Base-by-base conservation (phyloP, 2,888 invertebrate species). In the Geotrupes spiniger region DNA sequence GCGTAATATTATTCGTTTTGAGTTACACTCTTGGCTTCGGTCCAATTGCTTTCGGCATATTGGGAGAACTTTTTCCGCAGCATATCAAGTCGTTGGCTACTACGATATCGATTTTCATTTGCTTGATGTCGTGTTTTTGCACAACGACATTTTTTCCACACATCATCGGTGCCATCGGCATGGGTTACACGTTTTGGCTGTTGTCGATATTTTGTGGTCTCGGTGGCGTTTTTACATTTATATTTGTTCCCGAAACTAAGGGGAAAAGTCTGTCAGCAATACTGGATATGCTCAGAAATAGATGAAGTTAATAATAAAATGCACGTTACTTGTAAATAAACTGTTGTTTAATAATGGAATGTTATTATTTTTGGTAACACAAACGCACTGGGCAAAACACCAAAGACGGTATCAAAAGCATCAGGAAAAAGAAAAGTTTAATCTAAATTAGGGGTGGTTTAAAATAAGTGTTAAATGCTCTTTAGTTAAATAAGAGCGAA, bases 1-100 rank as follows among this genome's bases (percentile, higher is more conserved):
- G 87, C 0, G 71, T 89, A 31, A 78, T 89, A 1, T 59, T 84
- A 11, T 90, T 84, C 73, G 86, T 88, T 52, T 73, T 83, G 41
- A 80, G 84, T 0, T 89, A 89, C 73, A 84, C 87, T 69, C 75
- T 84, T 61, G 89, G 82, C 0, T 80, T 85, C 42, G 89, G 92
- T 5, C 84, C 88, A 0, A 69, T 90, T 16, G 85, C 87, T 0
- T 89, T 88, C 87, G 84, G 87, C 0, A 82, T 90, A 25, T 81
- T 89, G 77, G 83, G 87, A 1, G 90, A 90, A 68, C 79, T 90
- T 70, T 84, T 92, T 69, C 83, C 92, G 21, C 74, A 84, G 0
- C 84, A 86, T 57, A 84, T 88, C 1, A 87, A 88, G 69, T 81
- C 85, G 0, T 74, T 80, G n/a, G 87, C 87, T 0, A 82, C 87